These are phyloP conservation scores for Xestia rhomboidea DNA, from an alignment of 2,888 invertebrate species.

Conservation along the genomic window DNA sequence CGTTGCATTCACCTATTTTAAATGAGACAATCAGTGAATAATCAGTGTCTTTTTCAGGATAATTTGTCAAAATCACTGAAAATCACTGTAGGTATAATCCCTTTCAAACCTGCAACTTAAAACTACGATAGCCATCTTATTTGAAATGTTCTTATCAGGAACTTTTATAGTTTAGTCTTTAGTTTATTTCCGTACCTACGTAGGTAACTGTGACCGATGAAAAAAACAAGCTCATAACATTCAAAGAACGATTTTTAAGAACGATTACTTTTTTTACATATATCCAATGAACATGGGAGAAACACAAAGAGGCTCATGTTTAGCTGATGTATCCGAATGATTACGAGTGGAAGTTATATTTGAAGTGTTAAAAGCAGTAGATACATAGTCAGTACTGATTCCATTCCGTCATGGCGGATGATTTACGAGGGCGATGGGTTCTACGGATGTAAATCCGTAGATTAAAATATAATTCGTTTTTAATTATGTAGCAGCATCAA, in stretches of 20 bases:
- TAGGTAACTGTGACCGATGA: background rate
- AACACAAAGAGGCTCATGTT: conserved; percentile 27
- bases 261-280: conserved; percentile 12
- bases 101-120: background rate
- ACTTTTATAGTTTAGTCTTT: background rate
- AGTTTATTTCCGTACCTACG: background rate
- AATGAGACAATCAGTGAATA: background rate
- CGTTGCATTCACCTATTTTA: background rate
- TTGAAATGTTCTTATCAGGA: background rate
- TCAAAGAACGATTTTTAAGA: conserved; percentile 38
- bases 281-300: conserved; percentile 8
- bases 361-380: conserved; percentile 52
- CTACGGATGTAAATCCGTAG: conserved; percentile 14
- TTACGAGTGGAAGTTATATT: conserved; percentile 45
- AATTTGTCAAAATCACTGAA: background rate
- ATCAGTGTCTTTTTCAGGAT: background rate
- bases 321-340: conserved; percentile 40
- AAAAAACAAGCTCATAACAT: conserved; percentile 9
- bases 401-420: conserved; percentile 54
- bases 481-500: background rate
- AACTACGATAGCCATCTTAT: background rate
- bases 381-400: conserved; percentile 25
- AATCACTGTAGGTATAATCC: background rate
- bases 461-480: conserved; percentile 30
- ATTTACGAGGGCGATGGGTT: conserved; percentile 50